Evolutionary conservation across 2,888 invertebrate species (phyloP).

Genomic region (Pachliopta kotzebuea): DNA sequence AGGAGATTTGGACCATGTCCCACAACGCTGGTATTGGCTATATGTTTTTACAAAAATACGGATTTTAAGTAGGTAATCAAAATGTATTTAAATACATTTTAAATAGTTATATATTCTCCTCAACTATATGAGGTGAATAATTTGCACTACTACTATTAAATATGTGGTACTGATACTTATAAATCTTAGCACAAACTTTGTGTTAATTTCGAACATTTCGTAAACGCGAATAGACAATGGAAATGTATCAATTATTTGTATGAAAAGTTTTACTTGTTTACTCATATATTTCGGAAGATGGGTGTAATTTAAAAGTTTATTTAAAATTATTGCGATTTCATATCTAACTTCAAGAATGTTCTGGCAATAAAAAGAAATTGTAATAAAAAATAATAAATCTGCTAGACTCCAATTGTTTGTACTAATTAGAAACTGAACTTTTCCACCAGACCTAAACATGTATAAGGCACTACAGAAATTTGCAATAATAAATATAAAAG

Average conservation of each 20-base stretch:
- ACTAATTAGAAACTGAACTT: conserved; percentile 33
- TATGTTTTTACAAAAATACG: no score
- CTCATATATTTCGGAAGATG: conserved; percentile 51
- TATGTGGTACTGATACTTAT: neutral
- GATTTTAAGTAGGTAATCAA: no score
- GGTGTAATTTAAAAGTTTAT: conserved; percentile 60
- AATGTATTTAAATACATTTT: no score
- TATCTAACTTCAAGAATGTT: conserved; percentile 44
- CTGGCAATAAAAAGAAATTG: conserved; percentile 53
- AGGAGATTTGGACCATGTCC: no score
- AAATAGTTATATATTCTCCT: no score
- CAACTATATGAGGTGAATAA: neutral
- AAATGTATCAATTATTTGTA: conserved; percentile 60
- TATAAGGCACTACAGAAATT: conserved; percentile 53
- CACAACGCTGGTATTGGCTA: no score
- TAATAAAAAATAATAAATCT: conserved; percentile 43
- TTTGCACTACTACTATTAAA: conserved; percentile 2
- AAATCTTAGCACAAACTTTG: conserved; percentile 3
- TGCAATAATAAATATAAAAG: conserved; percentile 49
- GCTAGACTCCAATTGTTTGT: conserved; percentile 47
- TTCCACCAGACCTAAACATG: conserved; percentile 32
- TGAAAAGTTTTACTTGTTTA: conserved; percentile 59
- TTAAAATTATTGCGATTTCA: conserved; percentile 51
- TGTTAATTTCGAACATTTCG: conserved; percentile 2
- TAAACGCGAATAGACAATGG: conserved; percentile 42